Evolutionary conservation across 1,140 invertebrate species (phyloP).

Genomic region (Ips nitidus): DNA sequence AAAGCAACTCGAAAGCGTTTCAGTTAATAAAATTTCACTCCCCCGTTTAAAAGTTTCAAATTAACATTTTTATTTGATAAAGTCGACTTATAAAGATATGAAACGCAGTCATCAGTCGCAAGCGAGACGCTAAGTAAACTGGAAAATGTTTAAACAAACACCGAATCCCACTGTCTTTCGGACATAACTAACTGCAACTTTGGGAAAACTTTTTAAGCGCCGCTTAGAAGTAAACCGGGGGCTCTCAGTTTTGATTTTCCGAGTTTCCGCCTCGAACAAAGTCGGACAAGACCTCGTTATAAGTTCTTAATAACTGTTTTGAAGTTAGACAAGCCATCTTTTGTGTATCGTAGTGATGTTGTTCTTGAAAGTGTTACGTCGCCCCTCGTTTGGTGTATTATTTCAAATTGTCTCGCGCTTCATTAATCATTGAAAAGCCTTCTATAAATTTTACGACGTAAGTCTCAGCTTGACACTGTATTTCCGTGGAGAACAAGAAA

Average conservation of each 20-base stretch:
- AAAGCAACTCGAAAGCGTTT: no score
- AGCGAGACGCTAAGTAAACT: neutral
- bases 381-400: neutral
- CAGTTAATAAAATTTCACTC: no score
- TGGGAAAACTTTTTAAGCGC: neutral
- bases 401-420: no score
- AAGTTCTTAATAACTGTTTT: conserved; percentile 4
- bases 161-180: neutral
- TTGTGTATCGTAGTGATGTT: conserved; percentile 2
- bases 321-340: conserved; percentile 6
- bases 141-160: conserved; percentile 1
- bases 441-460: no score
- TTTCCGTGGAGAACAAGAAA: no score
- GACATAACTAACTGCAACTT: conserved; percentile 3
- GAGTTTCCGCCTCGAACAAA: neutral
- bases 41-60: neutral
- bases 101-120: neutral
- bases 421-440: no score
- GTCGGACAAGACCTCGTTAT: conserved; percentile 1
- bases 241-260: conserved; percentile 1
- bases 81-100: neutral
- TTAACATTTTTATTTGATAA: conserved; percentile 7
- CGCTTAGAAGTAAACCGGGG: neutral
- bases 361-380: neutral
- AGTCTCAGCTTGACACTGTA: no score